Evolutionary conservation across 2,888 invertebrate genomes (phyloP).

Genomic region (Chalcis sispes): DNA sequence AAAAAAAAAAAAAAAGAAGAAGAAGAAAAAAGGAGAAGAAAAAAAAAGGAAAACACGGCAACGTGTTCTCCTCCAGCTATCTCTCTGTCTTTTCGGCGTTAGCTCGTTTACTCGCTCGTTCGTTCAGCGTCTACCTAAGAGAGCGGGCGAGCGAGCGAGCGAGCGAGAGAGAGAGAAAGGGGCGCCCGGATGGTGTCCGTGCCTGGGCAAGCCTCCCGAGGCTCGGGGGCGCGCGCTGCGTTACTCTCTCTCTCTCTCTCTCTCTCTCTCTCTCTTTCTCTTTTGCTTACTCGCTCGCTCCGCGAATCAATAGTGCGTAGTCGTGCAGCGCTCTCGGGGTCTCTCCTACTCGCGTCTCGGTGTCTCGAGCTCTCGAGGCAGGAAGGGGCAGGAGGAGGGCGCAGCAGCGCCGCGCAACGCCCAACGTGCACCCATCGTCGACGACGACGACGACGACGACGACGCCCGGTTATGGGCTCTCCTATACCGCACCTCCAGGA

Average conservation of each 20-base stretch:
- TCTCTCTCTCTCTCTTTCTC: neutral
- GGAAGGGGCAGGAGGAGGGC: neutral
- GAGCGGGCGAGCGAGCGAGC: neutral
- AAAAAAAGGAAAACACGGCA: no score
- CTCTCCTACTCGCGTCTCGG: neutral
- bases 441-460: neutral
- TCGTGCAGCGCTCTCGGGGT: slow-evolving; percentile 63
- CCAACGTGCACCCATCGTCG: slow-evolving; percentile 57
- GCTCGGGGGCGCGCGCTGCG: slow-evolving; percentile 37
- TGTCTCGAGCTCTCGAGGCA: no score
- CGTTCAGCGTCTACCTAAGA: no score
- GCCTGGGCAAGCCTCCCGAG: slow-evolving; percentile 51
- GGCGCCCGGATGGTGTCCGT: slow-evolving; percentile 53
- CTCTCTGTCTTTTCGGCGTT: no score
- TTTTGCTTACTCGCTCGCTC: slow-evolving; percentile 48
- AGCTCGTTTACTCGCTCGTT: no score
- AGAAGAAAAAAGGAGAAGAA: neutral
- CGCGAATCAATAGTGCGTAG: slow-evolving; percentile 76
- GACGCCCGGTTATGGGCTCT: neutral
- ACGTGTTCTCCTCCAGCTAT: no score
- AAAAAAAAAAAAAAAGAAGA: neutral
- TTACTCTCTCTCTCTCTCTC: slow-evolving; percentile 15
- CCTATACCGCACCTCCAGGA: neutral
- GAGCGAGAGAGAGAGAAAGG: slow-evolving; percentile 9
- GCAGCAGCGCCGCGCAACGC: slow-evolving; percentile 62